These are phyloP conservation scores for Ptychoptera albimana DNA, from an alignment of 2,888 invertebrate species.

Conservation along the genomic window DNA sequence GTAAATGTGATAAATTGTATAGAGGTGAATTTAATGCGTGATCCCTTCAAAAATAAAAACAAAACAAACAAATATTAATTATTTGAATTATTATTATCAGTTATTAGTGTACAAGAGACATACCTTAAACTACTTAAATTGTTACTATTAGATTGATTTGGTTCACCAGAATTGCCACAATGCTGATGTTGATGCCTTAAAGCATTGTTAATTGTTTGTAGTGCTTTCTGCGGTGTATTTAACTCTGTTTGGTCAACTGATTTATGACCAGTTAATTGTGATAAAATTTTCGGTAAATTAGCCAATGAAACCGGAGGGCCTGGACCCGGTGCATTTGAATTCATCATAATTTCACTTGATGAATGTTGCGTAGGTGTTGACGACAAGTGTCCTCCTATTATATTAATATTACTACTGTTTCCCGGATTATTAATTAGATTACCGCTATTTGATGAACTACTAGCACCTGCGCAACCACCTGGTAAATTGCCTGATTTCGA, in stretches of 20 bases:
- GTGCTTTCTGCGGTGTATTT: constrained; percentile 34
- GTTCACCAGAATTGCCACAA: constrained; percentile 2
- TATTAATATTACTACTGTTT: constrained; percentile 6
- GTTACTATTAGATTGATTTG: constrained; percentile 1
- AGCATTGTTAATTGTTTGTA: constrained; percentile 36
- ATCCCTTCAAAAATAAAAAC: constrained; percentile 18
- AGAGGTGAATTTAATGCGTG: constrained; percentile 28
- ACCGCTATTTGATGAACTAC: too few species aligned
- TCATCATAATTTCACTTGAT: constrained; percentile 13
- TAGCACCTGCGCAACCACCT: too few species aligned
- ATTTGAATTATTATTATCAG: background rate
- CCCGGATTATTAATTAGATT: background rate
- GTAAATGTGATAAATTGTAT: constrained; percentile 26
- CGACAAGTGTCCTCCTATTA: constrained; percentile 10
- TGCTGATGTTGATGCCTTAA: constrained; percentile 15
- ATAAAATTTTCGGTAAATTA: constrained; percentile 34
- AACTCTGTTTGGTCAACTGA: constrained; percentile 32
- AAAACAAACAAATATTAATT: background rate
- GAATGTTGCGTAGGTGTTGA: constrained; percentile 8
- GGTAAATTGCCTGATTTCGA: too few species aligned
- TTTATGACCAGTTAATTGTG: constrained; percentile 31
- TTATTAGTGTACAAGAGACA: constrained; percentile 8
- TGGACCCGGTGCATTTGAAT: constrained; percentile 28
- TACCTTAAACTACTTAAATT: constrained; percentile 21
- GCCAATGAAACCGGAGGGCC: constrained; percentile 30